phyloP scores from a whole-genome alignment of 1,140 invertebrate species.

The Thaumatotibia leucotreta region DNA sequence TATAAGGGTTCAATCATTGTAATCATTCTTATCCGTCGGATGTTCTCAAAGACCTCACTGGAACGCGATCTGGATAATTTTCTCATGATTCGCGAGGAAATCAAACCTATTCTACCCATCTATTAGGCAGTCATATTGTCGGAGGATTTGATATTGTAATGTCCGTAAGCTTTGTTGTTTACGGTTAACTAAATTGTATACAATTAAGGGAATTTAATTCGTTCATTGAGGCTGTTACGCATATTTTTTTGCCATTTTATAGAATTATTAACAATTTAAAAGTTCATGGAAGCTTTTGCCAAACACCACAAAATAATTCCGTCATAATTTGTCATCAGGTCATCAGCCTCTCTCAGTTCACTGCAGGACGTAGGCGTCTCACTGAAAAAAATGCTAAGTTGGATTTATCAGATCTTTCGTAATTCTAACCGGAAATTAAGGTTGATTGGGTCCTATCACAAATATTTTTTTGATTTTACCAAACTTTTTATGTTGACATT shows the following conservation, averaged over 20 bases:
- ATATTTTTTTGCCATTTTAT: not conserved
- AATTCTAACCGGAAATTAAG: too few species aligned
- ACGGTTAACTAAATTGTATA: not conserved
- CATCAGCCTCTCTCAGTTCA: too few species aligned
- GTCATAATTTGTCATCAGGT: too few species aligned
- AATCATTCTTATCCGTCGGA: conserved; percentile 76
- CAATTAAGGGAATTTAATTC: not conserved
- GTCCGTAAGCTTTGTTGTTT: not conserved
- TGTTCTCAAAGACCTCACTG: conserved; percentile 61
- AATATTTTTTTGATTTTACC: too few species aligned
- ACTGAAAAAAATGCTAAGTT: too few species aligned
- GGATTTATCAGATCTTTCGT: too few species aligned
- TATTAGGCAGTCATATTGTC: conserved; percentile 68
- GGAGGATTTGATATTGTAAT: conserved; percentile 15
- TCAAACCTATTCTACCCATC: conserved; percentile 57
- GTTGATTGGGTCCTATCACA: too few species aligned
- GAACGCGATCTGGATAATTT: conserved; percentile 56
- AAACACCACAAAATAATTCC: too few species aligned
- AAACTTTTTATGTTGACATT: too few species aligned
- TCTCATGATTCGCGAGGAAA: conserved; percentile 72
- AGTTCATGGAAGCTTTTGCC: not conserved
- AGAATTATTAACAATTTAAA: not conserved
- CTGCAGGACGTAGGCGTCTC: too few species aligned
- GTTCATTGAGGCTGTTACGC: not conserved
- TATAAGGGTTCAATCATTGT: conserved; percentile 74